phyloP scores from a whole-genome alignment of 1,140 invertebrate species.

The roundworm (Caenorhabditis elegans) region WBcel235 BX284602.5:15190001-15190500 shows the following conservation, averaged over 20 bases:
- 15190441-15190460: too few species aligned
- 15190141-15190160: not conserved
- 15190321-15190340: not conserved
- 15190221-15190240: slow-evolving; percentile 14
- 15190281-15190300: too few species aligned
- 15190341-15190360: not conserved
- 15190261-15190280: not conserved
- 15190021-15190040: slow-evolving; percentile 7
- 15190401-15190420: too few species aligned
- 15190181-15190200: slow-evolving; percentile 7
- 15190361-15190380: too few species aligned
- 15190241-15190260: not conserved
- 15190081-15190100: too few species aligned
- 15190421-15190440: too few species aligned
- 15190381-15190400: too few species aligned
- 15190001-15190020: slow-evolving; percentile 13
- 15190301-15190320: not conserved
- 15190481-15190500: too few species aligned
- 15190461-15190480: too few species aligned
- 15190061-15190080: too few species aligned
- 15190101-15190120: too few species aligned
- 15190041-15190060: too few species aligned
- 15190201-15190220: not conserved
- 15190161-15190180: not conserved
- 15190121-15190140: not conserved